Evolutionary conservation across 2,888 invertebrate genomes (phyloP).

Genomic region (Neoaliturus tenellus): DNA sequence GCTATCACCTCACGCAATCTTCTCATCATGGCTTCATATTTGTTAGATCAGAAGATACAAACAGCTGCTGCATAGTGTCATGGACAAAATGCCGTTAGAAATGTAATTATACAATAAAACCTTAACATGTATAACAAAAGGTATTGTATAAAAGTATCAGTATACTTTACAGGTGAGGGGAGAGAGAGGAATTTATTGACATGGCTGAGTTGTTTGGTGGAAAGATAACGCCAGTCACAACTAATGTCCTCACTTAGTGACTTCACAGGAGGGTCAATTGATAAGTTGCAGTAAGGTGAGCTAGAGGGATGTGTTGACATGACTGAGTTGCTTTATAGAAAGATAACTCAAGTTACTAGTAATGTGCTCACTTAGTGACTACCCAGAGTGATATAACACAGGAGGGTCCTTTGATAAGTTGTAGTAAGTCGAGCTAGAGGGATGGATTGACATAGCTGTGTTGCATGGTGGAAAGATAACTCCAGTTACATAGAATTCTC

Average conservation of each 20-base stretch:
- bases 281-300: not conserved
- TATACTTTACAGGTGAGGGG: not conserved
- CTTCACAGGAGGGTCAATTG: too few relatives aligned
- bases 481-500: too few relatives aligned
- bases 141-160: too few relatives aligned
- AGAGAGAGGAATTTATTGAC: not conserved
- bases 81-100: too few relatives aligned
- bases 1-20: too few relatives aligned
- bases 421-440: not conserved
- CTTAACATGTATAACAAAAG: too few relatives aligned
- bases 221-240: constrained; percentile 6
- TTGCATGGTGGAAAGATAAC: constrained; percentile 5
- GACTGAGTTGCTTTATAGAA: not conserved
- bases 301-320: not conserved
- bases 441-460: not conserved
- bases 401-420: too few relatives aligned
- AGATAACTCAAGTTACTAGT: not conserved
- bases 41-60: too few relatives aligned
- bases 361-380: not conserved
- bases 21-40: too few relatives aligned
- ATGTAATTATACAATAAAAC: too few relatives aligned
- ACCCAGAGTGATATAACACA: too few relatives aligned
- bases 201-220: not conserved
- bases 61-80: too few relatives aligned
- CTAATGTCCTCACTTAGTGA: not conserved